phyloP scores from a whole-genome alignment of 2,113 vertebrate species.

The Alethe castanea region DNA sequence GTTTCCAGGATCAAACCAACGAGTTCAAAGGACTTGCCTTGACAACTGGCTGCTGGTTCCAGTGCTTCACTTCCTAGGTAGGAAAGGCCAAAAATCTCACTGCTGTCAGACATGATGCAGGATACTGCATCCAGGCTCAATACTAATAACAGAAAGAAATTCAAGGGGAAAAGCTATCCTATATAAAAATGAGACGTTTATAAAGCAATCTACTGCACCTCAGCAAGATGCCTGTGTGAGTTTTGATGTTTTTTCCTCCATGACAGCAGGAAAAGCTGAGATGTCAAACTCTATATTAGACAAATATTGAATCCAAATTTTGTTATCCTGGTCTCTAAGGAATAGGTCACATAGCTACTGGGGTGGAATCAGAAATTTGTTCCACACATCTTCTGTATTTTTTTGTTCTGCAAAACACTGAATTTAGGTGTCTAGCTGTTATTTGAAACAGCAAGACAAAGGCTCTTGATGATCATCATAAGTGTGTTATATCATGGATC shows the following conservation, averaged over 20 bases:
- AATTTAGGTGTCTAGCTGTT: not conserved
- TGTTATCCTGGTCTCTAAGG: not conserved
- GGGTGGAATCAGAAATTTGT: not conserved
- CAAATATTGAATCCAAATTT: not conserved
- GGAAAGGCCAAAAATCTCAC: not conserved
- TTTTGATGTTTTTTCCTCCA: not conserved
- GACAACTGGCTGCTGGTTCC: not conserved
- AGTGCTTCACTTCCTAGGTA: not conserved
- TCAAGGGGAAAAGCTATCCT: not conserved
- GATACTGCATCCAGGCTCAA: not conserved
- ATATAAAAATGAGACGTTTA: not conserved
- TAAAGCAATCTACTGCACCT: not conserved
- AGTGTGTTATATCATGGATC: accelerated
- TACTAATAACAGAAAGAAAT: not conserved
- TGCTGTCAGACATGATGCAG: not conserved
- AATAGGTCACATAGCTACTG: not conserved
- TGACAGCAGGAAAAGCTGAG: not conserved
- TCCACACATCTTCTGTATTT: not conserved
- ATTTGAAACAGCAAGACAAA: not conserved
- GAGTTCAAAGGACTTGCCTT: constrained; percentile 6
- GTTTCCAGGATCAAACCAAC: not conserved
- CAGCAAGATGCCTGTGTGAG: not conserved
- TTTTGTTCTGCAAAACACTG: not conserved
- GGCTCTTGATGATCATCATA: not conserved
- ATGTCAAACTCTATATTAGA: not conserved